Evolutionary conservation across 2,888 invertebrate species (phyloP), one percentile per base, ranked within the genome.

Genomic region (Linnaemya vulpina): DNA sequence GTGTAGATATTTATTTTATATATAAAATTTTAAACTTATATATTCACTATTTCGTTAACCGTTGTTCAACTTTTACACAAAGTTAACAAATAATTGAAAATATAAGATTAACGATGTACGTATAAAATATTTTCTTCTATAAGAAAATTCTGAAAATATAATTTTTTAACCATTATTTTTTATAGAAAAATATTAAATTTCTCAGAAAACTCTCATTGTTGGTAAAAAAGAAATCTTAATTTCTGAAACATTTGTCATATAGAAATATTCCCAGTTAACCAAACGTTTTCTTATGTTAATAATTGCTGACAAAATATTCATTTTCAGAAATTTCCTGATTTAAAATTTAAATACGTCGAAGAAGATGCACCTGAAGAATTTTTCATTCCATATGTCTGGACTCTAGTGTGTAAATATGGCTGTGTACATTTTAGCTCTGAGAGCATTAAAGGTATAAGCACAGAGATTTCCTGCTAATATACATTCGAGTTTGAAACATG

Each of bases 301-400:
- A 20, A 15, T 3, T 63, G 13, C 10, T 3, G 46, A 17, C 25
- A 49, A 65, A 17, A n/a, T 30, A 13, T 49, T 89, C 83, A 85
- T 83, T 92, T 94, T 2, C 93, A 98, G 97, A 99, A 99, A 96
- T 99, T 99, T 92, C 99, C 99, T 0, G 99, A 99, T 90, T 93
- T 99, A 63, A 99, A 99, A 93, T 99, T 99, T 93, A 98, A 98
- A 87, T 99, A 99, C 91, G 99, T 99, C 0, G 99, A 99, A 93
- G 99, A 99, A 92, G 99, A 99, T 87, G 96, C 97, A 80, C 99
- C 99, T 0, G 99, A 99, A 92, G 99, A 99, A 90, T 99, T 99
- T 94, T 99, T 99, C 93, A 98, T 99, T 88, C 99, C 99, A 0
- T 99, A 99, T 92, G 97, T 99, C 30, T 99, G 99, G 99, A 96